Evolutionary conservation across 2,888 invertebrate species (phyloP).

Genomic region (Pandemis heparana): DNA sequence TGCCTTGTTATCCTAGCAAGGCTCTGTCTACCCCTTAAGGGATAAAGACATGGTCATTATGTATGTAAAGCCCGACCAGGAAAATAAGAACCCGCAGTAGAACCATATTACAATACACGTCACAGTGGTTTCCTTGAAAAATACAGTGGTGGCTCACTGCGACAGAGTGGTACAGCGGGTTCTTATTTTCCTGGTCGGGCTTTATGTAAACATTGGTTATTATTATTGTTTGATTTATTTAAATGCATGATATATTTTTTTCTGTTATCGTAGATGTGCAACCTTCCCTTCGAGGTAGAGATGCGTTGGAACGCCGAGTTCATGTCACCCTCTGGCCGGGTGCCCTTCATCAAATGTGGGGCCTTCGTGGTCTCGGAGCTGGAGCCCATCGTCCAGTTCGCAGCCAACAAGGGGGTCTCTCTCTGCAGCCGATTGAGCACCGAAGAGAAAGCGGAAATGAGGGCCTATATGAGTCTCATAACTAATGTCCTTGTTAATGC

Average conservation of each 20-base stretch:
- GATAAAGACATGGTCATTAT: no score
- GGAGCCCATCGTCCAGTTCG: slow-evolving; percentile 96
- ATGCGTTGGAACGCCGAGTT: slow-evolving; percentile 96
- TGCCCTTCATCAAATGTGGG: slow-evolving; percentile 97
- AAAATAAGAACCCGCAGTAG: no score
- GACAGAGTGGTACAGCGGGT: no score
- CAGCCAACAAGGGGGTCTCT: slow-evolving; percentile 93
- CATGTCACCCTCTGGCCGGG: slow-evolving; percentile 97
- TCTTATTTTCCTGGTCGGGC: no score
- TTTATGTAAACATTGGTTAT: no score
- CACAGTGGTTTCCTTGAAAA: no score
- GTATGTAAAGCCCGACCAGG: no score
- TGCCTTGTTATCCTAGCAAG: no score
- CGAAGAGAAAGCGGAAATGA: slow-evolving; percentile 94
- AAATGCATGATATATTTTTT: background rate
- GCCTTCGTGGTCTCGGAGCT: slow-evolving; percentile 95
- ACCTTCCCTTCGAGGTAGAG: slow-evolving; percentile 92
- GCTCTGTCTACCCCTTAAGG: no score
- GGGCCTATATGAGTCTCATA: slow-evolving; percentile 96
- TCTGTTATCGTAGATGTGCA: slow-evolving; percentile 88
- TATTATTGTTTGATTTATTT: no score
- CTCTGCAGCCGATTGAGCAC: slow-evolving; percentile 90
- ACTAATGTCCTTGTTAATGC: slow-evolving; percentile 96
- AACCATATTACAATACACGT: no score
- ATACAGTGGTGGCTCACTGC: no score